Evolutionary conservation across 2,113 vertebrate genomes (phyloP).

Genomic region (Tetrax tetrax): DNA sequence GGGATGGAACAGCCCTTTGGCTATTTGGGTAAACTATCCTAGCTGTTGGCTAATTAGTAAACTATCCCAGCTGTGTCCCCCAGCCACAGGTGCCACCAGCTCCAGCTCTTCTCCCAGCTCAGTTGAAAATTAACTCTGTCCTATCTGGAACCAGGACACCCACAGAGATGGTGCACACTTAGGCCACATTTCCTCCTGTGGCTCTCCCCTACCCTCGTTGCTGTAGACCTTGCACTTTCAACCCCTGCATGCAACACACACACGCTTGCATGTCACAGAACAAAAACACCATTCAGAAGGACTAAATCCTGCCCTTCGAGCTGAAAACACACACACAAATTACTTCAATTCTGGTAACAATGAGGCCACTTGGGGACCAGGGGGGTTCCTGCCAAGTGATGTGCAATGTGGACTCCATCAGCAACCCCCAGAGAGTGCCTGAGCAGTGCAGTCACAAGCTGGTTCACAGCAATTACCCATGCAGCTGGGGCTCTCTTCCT

Average conservation of each 20-base stretch:
- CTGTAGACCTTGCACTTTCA: not conserved
- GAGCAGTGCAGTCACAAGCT: not conserved
- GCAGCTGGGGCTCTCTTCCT: not conserved
- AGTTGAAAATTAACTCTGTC: too few species aligned
- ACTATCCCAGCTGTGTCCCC: too few species aligned
- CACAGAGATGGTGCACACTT: not conserved
- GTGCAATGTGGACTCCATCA: not conserved
- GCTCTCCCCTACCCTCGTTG: not conserved
- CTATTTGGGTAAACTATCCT: too few species aligned
- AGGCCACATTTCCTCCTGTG: not conserved
- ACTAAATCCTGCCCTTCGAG: not conserved
- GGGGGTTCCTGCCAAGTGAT: not conserved
- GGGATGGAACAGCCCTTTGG: too few species aligned
- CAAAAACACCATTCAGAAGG: not conserved
- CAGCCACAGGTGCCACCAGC: too few species aligned
- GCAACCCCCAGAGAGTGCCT: not conserved
- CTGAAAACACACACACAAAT: not conserved
- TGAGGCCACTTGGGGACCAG: not conserved
- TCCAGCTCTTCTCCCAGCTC: too few species aligned
- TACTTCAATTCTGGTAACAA: not conserved
- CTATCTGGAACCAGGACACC: not conserved
- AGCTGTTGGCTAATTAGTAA: too few species aligned
- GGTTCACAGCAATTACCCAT: not conserved
- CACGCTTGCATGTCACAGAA: rapidly evolving
- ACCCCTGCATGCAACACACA: not conserved